These are phyloP conservation scores for Calliopum simillimum DNA, from an alignment of 2,888 invertebrate genomes.

Conservation along the genomic window DNA sequence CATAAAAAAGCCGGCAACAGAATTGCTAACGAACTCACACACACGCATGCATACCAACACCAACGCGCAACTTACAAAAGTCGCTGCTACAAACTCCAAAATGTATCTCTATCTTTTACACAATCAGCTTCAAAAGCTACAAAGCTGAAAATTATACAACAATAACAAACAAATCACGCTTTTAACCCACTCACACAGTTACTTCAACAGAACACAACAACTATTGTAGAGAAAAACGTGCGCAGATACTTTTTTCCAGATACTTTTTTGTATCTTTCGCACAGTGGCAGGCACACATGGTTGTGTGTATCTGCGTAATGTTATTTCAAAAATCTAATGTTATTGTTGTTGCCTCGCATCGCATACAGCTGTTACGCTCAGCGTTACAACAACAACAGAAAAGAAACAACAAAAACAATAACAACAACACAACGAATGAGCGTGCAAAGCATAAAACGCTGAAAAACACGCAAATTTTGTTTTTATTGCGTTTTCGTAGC, in stretches of 20 bases:
- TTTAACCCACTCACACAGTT: conserved; percentile 37
- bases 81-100: neutral
- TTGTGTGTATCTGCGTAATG: neutral
- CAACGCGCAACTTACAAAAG: neutral
- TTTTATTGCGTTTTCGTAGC: conserved; percentile 24
- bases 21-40: conserved; percentile 23
- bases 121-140: neutral
- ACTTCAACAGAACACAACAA: neutral
- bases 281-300: neutral
- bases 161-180: conserved; percentile 28
- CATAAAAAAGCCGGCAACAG: conserved; percentile 32
- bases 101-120: neutral
- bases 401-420: no score
- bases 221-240: conserved; percentile 19
- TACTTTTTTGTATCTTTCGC: conserved; percentile 23
- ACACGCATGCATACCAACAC: conserved; percentile 1
- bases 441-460: conserved; percentile 20
- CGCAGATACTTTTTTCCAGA: conserved; percentile 7
- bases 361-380: conserved; percentile 25
- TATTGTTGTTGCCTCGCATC: conserved; percentile 2
- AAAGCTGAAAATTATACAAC: conserved; percentile 5
- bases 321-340: conserved; percentile 7
- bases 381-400: neutral
- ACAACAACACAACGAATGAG: conserved; percentile 16
- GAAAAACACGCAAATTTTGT: conserved; percentile 31